A percentile compares a stretch with the other conserved stretches of the same genome.
Evolutionary conservation across 2,888 invertebrate genomes (phyloP).

Genomic region (Dyspetes luteomarginatus): DNA sequence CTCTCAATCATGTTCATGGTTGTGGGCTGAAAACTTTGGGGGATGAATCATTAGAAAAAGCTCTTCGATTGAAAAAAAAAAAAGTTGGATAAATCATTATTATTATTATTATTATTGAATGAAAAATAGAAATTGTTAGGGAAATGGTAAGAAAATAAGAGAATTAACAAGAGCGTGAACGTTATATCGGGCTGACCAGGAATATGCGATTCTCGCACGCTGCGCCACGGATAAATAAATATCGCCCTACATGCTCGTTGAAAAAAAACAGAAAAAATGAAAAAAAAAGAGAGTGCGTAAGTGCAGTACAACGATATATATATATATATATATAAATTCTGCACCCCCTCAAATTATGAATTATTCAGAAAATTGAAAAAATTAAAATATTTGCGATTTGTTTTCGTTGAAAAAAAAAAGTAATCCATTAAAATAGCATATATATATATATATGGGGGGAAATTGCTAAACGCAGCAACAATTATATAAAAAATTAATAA

Average conservation of each 20-base stretch:
- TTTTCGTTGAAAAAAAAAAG: no score
- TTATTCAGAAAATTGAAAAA: no score
- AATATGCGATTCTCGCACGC: slow-evolving; percentile 45
- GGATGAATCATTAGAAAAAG: background rate
- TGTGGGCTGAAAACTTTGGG: background rate
- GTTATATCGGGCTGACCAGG: slow-evolving; percentile 5
- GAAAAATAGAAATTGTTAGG: background rate
- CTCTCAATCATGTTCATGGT: background rate
- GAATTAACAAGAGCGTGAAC: background rate
- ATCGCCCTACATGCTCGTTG: slow-evolving; percentile 60
- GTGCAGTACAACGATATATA: no score
- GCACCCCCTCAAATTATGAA: no score
- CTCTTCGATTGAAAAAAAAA: no score
- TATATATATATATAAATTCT: no score
- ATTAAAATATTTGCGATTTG: no score
- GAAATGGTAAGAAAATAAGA: background rate
- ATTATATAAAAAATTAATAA: no score
- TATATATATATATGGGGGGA: no score
- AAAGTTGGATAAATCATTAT: background rate
- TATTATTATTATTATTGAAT: background rate
- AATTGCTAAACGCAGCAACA: no score
- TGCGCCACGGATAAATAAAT: slow-evolving; percentile 43
- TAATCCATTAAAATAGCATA: no score
- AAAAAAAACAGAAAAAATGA: background rate
- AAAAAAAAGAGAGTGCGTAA: slow-evolving; percentile 20